Evolutionary conservation across 2,888 invertebrate species (phyloP), one percentile per base, ranked within the genome.

Genomic region (Diadegma fenestrale): DNA sequence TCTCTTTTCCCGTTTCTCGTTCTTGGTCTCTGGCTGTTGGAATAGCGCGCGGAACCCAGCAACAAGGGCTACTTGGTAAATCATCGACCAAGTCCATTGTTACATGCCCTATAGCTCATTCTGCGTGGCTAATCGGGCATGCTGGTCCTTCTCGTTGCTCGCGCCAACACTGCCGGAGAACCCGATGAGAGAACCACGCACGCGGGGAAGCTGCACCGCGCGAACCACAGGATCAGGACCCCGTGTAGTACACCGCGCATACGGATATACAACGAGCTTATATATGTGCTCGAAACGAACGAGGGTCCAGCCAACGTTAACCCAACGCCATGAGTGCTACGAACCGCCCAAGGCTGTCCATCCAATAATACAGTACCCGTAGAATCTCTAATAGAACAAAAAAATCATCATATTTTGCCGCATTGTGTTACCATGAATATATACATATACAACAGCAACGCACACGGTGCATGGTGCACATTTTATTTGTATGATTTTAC

Each of bases 91-190:
- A 77, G 77, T 73, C 87, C 87, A 88, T 88, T 89, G 88, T 89
- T 87, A 87, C 87, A 87, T 87, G 86, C 87, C 86, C 88, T 87
- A 77, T 84, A 87, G 85, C 88, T 88, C 88, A 89, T 88, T 89
- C 88, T 88, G 88, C 89, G 88, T 89, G 85, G 87, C 88, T 89
- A 89, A 89, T 89, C 89, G 88, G 89, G 88, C 89, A 89, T 89
- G 87, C 86, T 78, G 85, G 84, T 85, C 86, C 86, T 86, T 85
- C 81, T 88, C 87, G 86, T 85, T 85, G 85, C 84, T 82, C 81
- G 83, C 85, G 87, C 86, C 66, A 77, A 77, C 76, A 66, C 76
- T 66, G 76, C 51, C 66, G 76, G 37, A 66, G 76, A 77, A 77
- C 76, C 51, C 76, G 76, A 64, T 51, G 76, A 48, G 64, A 66